phyloP scores from a whole-genome alignment of 1,140 invertebrate species.

The Neuroterus valhalla region DNA sequence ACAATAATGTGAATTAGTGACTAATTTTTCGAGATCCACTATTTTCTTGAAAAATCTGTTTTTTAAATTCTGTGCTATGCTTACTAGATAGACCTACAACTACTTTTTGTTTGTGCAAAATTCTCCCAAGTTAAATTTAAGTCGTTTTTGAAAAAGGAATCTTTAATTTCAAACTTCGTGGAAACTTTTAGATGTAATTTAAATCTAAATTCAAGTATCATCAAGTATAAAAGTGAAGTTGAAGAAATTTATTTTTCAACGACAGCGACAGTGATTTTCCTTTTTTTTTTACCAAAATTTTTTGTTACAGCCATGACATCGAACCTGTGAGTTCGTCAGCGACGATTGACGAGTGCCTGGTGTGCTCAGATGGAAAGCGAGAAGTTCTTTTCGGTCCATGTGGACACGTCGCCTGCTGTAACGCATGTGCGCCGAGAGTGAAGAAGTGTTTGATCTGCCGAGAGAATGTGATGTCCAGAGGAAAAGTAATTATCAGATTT shows the following conservation, averaged over 20 bases:
- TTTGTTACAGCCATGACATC: slow-evolving; percentile 62
- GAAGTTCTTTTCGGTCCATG: slow-evolving; percentile 93
- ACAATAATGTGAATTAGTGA: too few relatives aligned
- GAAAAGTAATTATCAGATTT: slow-evolving; percentile 78
- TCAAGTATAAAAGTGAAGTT: too few relatives aligned
- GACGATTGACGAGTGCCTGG: slow-evolving; percentile 92
- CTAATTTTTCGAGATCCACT: too few relatives aligned
- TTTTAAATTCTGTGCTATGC: too few relatives aligned
- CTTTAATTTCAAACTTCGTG: too few relatives aligned
- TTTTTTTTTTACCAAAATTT: background rate
- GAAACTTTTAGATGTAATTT: background rate
- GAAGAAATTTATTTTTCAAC: too few relatives aligned
- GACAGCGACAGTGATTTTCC: too few relatives aligned
- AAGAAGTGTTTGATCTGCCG: slow-evolving; percentile 97
- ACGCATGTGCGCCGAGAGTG: slow-evolving; percentile 91
- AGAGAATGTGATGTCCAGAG: slow-evolving; percentile 84
- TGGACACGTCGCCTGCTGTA: slow-evolving; percentile 95
- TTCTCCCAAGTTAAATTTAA: slow-evolving; percentile 5
- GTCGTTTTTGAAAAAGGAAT: too few relatives aligned
- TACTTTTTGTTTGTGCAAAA: background rate
- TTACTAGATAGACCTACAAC: too few relatives aligned
- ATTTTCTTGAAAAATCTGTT: too few relatives aligned
- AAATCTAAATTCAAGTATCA: too few relatives aligned
- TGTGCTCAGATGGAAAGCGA: slow-evolving; percentile 94
- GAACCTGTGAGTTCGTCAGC: slow-evolving; percentile 58